Evolutionary conservation across 2,113 vertebrate species (phyloP), one percentile per base, ranked within the genome.

Genomic region (Trichomycterus rosablanca): DNA sequence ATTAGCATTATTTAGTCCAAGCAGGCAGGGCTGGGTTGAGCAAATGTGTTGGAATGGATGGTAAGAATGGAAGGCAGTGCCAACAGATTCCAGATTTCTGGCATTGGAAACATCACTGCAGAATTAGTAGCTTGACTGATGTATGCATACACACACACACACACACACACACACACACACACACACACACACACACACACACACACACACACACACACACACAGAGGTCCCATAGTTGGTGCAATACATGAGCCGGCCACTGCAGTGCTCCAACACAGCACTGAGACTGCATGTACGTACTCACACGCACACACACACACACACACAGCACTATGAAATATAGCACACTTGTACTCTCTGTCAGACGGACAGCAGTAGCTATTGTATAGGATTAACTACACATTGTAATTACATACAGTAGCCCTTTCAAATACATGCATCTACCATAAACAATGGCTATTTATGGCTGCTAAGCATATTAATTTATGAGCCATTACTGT

Each of bases 401-500:
- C 63, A 79, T 81, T 76, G 83, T 83, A 80, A 73, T 73, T 73
- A 68, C 66, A 82, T 77, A 71, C 62, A 59, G 59, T 23, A 48
- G 67, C 70, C 75, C 74, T 73, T 64, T 67, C 75, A 68, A 61
- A 74, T 68, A 78, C 72, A 73, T 39, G 72, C 50, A 2, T 64
- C 28, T 66, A 76, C 74, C 77, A 76, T 82, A 78, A 85, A 81
- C 82, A 80, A 60, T 60, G 73, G 73, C 72, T 78, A 76, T 84
- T 87, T 86, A 85, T 79, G 73, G 76, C 76, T 71, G 74, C 75
- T 75, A 66, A 71, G 71, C 64, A 75, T 77, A 78, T 84, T 85
- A 81, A 87, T 87, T 86, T 84, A 87, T 76, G 80, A 61, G 46
- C 76, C 72, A 78, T 81, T 83, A 81, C 85, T 82, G 82, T 83